Evolutionary conservation across 2,888 invertebrate genomes (phyloP).

Genomic region (Drymonia ruficornis): DNA sequence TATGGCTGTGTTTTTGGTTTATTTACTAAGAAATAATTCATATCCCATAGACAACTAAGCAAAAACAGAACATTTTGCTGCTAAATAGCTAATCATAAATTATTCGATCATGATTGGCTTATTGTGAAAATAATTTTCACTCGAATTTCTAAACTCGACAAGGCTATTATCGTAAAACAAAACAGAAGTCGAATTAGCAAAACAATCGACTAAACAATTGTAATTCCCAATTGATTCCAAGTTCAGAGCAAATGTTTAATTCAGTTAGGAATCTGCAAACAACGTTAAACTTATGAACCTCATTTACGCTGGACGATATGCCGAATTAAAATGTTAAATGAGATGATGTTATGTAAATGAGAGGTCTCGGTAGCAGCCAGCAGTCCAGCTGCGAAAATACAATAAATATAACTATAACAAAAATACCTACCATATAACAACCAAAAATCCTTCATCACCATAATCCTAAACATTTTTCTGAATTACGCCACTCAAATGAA

Average conservation of each 20-base stretch:
- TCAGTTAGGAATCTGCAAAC: neutral
- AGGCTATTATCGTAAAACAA: neutral
- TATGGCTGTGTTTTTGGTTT: neutral
- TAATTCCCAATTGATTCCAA: neutral
- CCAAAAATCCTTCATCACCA: too few species aligned
- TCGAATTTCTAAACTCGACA: neutral
- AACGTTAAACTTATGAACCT: neutral
- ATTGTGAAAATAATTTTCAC: neutral
- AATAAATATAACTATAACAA: constrained; percentile 34
- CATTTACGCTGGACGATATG: neutral
- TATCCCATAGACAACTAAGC: neutral
- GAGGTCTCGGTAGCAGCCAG: neutral
- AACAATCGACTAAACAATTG: constrained; percentile 1
- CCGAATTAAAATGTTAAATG: too few species aligned
- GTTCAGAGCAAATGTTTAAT: neutral
- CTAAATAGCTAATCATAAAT: neutral
- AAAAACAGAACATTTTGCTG: neutral
- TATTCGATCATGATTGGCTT: neutral
- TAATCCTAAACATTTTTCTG: constrained; percentile 36
- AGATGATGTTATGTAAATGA: neutral
- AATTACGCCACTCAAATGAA: constrained; percentile 40
- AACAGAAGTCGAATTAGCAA: neutral
- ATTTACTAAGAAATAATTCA: neutral
- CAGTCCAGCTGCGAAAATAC: constrained; percentile 32
- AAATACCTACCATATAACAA: too few species aligned